Evolutionary conservation across 1,140 invertebrate species (phyloP).

Genomic region (Scaptomyza pallida): DNA sequence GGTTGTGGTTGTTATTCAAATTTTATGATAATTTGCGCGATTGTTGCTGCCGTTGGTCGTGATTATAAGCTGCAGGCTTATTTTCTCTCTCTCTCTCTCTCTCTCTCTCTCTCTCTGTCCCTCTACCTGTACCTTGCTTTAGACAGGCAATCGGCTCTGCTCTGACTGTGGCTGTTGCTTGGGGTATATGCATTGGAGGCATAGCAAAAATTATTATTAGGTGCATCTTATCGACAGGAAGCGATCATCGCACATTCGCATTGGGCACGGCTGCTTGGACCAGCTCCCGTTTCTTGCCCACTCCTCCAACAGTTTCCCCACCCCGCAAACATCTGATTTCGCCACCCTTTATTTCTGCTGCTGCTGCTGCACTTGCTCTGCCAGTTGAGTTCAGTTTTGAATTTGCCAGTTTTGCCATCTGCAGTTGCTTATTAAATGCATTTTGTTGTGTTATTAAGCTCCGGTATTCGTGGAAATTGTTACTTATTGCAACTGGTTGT

Average conservation of each 20-base stretch:
- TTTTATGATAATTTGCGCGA: constrained; percentile 71
- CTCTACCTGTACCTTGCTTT: no score
- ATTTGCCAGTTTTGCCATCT: constrained; percentile 56
- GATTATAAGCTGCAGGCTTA: constrained; percentile 61
- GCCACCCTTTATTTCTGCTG: constrained; percentile 20
- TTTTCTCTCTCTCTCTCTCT: no score
- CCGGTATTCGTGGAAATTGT: constrained; percentile 77
- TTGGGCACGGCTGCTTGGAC: constrained; percentile 45
- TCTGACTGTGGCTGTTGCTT: constrained; percentile 7
- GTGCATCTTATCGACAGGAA: constrained; percentile 79
- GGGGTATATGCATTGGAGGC: not conserved
- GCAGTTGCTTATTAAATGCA: constrained; percentile 78
- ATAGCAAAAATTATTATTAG: constrained; percentile 67
- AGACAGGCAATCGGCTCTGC: constrained; percentile 16
- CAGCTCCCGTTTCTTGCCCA: constrained; percentile 17
- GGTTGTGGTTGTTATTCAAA: constrained; percentile 62
- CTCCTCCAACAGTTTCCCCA: not conserved
- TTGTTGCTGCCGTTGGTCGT: constrained; percentile 70
- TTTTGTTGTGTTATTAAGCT: constrained; percentile 76
- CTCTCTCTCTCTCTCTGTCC: no score
- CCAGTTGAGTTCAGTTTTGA: constrained; percentile 32
- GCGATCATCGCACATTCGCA: constrained; percentile 78
- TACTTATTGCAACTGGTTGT: constrained; percentile 57
- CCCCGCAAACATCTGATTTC: constrained; percentile 14
- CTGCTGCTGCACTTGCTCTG: constrained; percentile 38